Percentiles rank a stretch among this genome's conserved stretches.
Conservation (phyloP, 2,113 vertebrate genomes). For the Pongo pygmaeus region DNA sequence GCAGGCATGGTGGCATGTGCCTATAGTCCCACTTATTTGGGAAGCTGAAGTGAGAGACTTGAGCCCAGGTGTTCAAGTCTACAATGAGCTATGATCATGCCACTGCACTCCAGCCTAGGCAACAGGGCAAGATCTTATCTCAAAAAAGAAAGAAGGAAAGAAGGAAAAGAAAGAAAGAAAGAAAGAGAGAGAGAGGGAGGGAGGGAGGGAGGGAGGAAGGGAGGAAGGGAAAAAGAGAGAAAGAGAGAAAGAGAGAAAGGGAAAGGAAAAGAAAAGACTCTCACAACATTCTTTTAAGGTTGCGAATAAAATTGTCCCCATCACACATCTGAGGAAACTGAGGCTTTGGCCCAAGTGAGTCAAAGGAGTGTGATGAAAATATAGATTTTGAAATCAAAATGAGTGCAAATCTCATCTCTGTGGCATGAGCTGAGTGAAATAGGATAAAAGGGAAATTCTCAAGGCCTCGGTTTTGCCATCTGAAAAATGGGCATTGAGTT, state of each 20-base stretch:
- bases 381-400: background rate
- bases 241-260: no score
- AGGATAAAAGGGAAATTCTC: background rate
- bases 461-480: background rate
- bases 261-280: background rate
- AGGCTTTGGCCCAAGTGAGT: background rate
- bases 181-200: no score
- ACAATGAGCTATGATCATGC: no score
- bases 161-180: rapidly evolving
- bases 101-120: no score
- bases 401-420: background rate
- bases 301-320: background rate
- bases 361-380: background rate
- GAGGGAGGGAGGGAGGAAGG: rapidly evolving
- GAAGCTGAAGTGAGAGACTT: no score
- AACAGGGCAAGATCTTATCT: no score
- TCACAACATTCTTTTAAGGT: background rate
- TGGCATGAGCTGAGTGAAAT: background rate
- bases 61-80: no score
- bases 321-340: slow-evolving; percentile 15
- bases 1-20: no score
- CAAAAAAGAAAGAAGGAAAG: no score
- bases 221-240: rapidly evolving
- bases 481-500: background rate
- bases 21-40: no score